Conservation (phyloP, 2,888 invertebrate genomes). For the Choreutis nemorana region DNA sequence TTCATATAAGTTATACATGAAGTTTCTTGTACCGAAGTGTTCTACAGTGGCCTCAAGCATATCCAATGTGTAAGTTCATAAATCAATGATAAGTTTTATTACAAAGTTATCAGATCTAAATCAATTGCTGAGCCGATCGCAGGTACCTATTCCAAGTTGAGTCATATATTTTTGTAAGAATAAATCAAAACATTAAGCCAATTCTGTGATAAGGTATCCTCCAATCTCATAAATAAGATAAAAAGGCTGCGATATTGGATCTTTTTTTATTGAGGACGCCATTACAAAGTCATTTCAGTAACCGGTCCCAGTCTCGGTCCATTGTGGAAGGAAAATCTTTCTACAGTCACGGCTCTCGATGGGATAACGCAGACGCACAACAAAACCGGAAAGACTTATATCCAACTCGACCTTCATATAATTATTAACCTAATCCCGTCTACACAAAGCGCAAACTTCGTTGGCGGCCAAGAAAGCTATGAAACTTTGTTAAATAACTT, state of each 20-base stretch:
- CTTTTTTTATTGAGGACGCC: conserved; percentile 53
- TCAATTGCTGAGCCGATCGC: too few species aligned
- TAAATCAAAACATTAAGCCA: too few species aligned
- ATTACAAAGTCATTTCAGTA: conserved; percentile 61
- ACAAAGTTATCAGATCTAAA: too few species aligned
- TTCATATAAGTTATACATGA: conserved; percentile 29
- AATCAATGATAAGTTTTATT: too few species aligned
- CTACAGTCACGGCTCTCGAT: conserved; percentile 66
- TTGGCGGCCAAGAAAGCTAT: conserved; percentile 54
- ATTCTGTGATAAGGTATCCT: too few species aligned
- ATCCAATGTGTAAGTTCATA: too few species aligned
- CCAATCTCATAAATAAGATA: conserved; percentile 41
- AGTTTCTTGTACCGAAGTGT: conserved; percentile 17
- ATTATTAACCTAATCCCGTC: conserved; percentile 46
- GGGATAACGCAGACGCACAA: conserved; percentile 52
- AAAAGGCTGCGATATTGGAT: conserved; percentile 45
- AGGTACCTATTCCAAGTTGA: too few species aligned
- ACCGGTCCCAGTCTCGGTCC: conserved; percentile 54
- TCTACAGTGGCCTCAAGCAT: conserved; percentile 29
- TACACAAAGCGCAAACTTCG: conserved; percentile 44
- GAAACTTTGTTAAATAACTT: conserved; percentile 68
- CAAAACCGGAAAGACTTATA: conserved; percentile 34
- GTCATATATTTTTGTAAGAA: too few species aligned
- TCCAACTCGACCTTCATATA: conserved; percentile 26
- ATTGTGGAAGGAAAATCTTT: conserved; percentile 66